phyloP scores from a whole-genome alignment of 2,113 vertebrate genomes.

The Morone chrysops region DNA sequence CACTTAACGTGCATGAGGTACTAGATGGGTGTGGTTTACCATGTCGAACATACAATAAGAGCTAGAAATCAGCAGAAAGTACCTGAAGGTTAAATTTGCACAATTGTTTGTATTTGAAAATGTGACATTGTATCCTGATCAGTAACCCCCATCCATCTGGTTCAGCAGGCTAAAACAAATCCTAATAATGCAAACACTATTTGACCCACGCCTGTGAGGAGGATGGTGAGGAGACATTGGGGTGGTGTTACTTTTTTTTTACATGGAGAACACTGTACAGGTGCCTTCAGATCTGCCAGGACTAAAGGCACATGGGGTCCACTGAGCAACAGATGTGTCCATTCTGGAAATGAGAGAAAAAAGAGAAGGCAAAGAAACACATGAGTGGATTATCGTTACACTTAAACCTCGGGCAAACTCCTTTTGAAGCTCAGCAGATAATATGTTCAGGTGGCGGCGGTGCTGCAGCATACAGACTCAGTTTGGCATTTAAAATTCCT shows the following conservation, averaged over 20 bases:
- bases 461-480: slow-evolving; percentile 22
- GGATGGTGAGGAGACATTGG: slow-evolving; percentile 65
- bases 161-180: slow-evolving; percentile 52
- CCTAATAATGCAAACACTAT: slow-evolving; percentile 56
- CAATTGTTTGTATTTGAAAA: slow-evolving; percentile 33
- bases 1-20: slow-evolving; percentile 28
- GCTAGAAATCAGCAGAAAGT: slow-evolving; percentile 48
- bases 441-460: slow-evolving; percentile 34
- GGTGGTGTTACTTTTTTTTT: slow-evolving; percentile 65
- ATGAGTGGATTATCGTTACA: slow-evolving; percentile 33
- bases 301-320: slow-evolving; percentile 99
- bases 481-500: slow-evolving; percentile 66
- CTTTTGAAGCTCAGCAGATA: slow-evolving; percentile 37
- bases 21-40: slow-evolving; percentile 47
- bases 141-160: slow-evolving; percentile 51
- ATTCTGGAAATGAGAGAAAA: slow-evolving; percentile 86
- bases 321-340: slow-evolving; percentile 99
- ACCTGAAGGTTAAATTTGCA: slow-evolving; percentile 61
- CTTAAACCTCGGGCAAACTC: slow-evolving; percentile 37
- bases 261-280: slow-evolving; percentile 83
- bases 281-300: slow-evolving; percentile 82
- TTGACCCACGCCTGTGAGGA: slow-evolving; percentile 63
- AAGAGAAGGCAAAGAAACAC: slow-evolving; percentile 34
- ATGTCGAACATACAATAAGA: slow-evolving; percentile 38
- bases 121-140: slow-evolving; percentile 36